phyloP scores from a whole-genome alignment of 2,797 vertebrate species.

The Trachops cirrhosus region DNA sequence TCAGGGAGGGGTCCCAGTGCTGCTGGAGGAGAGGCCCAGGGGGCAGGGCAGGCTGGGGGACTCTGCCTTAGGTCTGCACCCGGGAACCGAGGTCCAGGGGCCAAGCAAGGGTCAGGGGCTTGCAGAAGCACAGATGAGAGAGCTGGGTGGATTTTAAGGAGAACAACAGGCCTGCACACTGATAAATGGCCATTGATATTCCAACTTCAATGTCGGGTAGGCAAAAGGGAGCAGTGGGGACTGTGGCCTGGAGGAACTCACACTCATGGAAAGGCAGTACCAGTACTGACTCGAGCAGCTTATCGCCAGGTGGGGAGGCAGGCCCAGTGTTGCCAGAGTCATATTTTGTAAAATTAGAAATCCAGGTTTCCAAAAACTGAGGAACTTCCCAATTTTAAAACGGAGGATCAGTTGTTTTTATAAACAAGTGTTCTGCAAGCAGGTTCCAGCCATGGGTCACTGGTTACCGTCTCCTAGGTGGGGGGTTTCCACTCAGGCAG shows the following conservation, averaged over 20 bases:
- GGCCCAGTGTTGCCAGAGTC: not conserved
- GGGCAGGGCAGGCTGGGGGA: not conserved
- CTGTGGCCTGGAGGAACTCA: not conserved
- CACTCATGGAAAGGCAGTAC: not conserved
- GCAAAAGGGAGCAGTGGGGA: not conserved
- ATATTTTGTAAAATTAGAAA: not conserved
- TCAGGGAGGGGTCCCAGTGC: not conserved
- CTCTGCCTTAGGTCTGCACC: not conserved
- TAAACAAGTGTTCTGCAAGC: not conserved
- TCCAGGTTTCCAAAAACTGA: not conserved
- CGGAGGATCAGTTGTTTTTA: not conserved
- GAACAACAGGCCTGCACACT: not conserved
- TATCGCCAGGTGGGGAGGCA: not conserved
- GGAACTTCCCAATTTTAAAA: not conserved
- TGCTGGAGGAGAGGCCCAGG: not conserved
- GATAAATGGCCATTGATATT: not conserved
- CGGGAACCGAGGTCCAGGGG: not conserved
- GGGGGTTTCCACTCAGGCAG: not conserved
- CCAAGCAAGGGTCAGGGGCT: not conserved
- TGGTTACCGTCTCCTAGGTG: not conserved
- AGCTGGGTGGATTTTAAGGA: not conserved
- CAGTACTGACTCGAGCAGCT: no score
- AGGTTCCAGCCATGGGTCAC: not conserved
- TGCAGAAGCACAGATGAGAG: not conserved
- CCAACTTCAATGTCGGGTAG: not conserved